Conservation (phyloP, 2,888 invertebrate species). For the Mythimna vitellina region DNA sequence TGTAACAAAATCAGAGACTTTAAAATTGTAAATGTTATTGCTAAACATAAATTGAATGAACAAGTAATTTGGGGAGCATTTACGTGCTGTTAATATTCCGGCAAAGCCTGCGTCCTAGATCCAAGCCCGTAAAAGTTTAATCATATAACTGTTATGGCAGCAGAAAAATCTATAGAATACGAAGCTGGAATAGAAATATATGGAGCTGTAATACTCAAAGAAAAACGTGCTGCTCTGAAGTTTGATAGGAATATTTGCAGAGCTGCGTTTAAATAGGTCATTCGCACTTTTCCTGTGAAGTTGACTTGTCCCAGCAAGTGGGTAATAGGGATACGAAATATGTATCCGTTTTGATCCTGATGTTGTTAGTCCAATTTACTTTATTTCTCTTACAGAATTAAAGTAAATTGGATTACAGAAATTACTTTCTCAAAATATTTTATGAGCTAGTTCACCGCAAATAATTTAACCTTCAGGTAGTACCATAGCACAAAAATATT, state of each 20-base stretch:
- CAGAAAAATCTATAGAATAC: constrained; percentile 51
- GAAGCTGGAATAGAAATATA: constrained; percentile 50
- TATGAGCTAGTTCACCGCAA: neutral
- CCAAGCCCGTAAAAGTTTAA: constrained; percentile 54
- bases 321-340: neutral
- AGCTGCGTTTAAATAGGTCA: constrained; percentile 10
- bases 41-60: constrained; percentile 27
- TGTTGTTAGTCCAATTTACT: neutral
- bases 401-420: too few species aligned
- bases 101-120: constrained; percentile 47
- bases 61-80: constrained; percentile 24
- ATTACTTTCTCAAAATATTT: neutral
- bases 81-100: constrained; percentile 50
- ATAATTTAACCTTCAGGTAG: neutral
- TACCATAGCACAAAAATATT: neutral
- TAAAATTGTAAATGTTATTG: constrained; percentile 18
- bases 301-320: neutral
- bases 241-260: constrained; percentile 37
- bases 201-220: constrained; percentile 31
- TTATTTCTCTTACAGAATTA: neutral
- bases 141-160: constrained; percentile 52
- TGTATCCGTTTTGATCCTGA: neutral
- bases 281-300: neutral
- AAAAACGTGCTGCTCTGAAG: constrained; percentile 39
- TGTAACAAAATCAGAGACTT: neutral